Percentiles rank a stretch among this genome's conserved stretches.
Evolutionary conservation across 2,113 vertebrate species (phyloP).

Genomic region (Lanius collurio): DNA sequence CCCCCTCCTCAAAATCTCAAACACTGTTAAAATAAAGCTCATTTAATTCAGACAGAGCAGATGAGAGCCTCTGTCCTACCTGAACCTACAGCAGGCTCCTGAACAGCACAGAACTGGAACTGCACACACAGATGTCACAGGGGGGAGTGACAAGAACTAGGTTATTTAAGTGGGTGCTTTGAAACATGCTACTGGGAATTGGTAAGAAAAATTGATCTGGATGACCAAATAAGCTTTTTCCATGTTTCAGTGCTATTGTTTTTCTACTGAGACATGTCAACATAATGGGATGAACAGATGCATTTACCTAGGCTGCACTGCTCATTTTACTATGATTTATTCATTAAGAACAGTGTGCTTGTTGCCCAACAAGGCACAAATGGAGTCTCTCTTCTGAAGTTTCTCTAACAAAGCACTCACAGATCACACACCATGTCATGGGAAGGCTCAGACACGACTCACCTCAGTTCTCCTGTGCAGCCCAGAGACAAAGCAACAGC

Average conservation of each 20-base stretch:
- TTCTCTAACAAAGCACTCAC: background rate
- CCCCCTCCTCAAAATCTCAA: background rate
- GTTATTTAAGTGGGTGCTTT: background rate
- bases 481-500: background rate
- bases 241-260: background rate
- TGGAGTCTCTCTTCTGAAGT: background rate
- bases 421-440: background rate
- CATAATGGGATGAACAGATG: background rate
- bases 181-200: background rate
- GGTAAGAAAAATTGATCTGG: background rate
- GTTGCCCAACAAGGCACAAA: conserved; percentile 18
- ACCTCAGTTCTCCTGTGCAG: background rate
- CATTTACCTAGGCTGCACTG: background rate
- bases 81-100: background rate
- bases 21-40: background rate
- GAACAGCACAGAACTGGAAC: background rate
- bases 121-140: background rate
- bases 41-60: background rate
- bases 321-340: conserved; percentile 47
- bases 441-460: background rate
- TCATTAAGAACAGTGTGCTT: conserved; percentile 7
- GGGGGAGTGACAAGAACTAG: background rate
- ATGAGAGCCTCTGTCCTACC: background rate
- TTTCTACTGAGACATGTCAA: background rate
- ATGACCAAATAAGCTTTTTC: background rate